Conservation (phyloP, 2,113 vertebrate genomes). For the Melanocharis versteri region DNA sequence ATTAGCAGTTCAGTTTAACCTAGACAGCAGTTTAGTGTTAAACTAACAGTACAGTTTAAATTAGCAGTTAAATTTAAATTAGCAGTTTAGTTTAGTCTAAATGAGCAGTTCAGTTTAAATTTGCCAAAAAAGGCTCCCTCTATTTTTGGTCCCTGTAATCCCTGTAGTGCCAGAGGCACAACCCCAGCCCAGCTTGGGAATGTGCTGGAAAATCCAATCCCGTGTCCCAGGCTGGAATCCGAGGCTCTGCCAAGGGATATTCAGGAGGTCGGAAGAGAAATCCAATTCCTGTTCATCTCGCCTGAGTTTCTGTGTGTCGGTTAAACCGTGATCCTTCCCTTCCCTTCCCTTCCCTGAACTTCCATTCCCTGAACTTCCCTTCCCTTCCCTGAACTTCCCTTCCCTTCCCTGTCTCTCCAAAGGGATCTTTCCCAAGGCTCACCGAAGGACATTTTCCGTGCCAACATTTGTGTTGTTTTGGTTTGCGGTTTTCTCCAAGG, state of each 20-base stretch:
- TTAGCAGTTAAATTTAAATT: background rate
- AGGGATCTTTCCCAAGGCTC: background rate
- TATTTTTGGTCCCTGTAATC: background rate
- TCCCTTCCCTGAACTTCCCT: too few relatives aligned
- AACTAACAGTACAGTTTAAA: background rate
- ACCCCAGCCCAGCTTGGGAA: background rate
- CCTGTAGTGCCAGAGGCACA: background rate
- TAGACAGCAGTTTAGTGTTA: background rate
- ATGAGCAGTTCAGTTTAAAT: too few relatives aligned
- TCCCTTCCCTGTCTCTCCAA: background rate
- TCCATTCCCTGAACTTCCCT: rapidly evolving
- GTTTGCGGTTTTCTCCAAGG: background rate
- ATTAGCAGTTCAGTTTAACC: background rate
- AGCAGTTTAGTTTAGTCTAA: background rate
- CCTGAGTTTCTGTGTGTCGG: background rate
- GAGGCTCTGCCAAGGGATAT: background rate
- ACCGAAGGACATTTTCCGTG: background rate
- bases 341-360: background rate
- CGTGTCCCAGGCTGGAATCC: rapidly evolving
- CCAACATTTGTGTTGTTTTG: background rate
- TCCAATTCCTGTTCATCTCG: background rate
- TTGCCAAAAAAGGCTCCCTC: background rate
- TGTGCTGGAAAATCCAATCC: background rate
- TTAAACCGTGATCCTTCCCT: background rate
- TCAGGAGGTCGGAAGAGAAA: background rate